These are phyloP conservation scores for Antrozous pallidus DNA, from an alignment of 2,797 vertebrate species.

Conservation along the genomic window DNA sequence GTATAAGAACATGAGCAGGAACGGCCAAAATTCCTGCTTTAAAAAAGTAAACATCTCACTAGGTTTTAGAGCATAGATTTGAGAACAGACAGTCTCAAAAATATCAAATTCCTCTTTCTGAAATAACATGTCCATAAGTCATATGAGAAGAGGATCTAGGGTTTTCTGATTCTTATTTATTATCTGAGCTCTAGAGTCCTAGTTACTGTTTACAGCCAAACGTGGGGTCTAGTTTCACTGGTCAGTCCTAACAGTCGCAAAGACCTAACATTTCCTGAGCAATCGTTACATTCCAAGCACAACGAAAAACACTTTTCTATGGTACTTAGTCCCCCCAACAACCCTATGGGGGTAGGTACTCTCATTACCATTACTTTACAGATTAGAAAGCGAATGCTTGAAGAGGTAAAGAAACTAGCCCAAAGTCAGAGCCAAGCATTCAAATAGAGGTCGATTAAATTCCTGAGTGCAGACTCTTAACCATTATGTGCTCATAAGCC, in stretches of 20 bases:
- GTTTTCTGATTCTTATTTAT: constrained; percentile 18
- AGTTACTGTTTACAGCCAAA: not conserved
- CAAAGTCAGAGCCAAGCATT: constrained; percentile 21
- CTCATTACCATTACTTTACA: constrained; percentile 9
- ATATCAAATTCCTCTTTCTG: not conserved
- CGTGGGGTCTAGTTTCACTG: not conserved
- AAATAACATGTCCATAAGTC: constrained; percentile 16
- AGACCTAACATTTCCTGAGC: not conserved
- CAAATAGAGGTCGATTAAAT: not conserved
- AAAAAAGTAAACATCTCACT: constrained; percentile 46
- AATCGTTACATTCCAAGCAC: not conserved
- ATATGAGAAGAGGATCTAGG: constrained; percentile 16
- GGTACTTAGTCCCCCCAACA: not conserved
- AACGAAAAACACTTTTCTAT: constrained; percentile 20
- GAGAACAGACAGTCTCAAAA: not conserved
- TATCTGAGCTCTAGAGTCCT: not conserved
- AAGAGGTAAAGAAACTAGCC: not conserved
- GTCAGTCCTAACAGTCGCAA: not conserved
- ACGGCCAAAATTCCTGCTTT: constrained; percentile 40
- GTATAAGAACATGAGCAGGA: constrained; percentile 36
- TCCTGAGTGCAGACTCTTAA: constrained; percentile 7
- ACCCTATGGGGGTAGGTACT: not conserved
- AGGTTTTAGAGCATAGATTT: constrained; percentile 10
- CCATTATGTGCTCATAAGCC: not conserved
- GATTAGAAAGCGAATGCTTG: constrained; percentile 8